Percentiles rank a stretch among this genome's conserved stretches.
These are phyloP conservation scores for Nothoprocta pentlandii DNA, from an alignment of 2,113 vertebrate species.

Conservation along the genomic window DNA sequence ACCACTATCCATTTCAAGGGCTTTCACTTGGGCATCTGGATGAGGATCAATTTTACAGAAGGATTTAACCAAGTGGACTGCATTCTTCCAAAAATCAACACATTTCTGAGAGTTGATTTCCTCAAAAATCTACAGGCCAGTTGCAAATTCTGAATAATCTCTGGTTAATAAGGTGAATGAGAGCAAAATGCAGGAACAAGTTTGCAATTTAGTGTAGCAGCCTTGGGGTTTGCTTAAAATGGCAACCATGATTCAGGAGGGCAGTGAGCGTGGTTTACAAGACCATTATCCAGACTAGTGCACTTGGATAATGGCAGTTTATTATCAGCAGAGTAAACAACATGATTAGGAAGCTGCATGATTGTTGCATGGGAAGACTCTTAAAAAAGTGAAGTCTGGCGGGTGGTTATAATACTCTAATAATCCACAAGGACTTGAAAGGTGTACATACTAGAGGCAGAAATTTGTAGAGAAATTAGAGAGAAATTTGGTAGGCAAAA, in stretches of 20 bases:
- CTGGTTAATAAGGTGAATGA: neutral
- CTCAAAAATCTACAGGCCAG: neutral
- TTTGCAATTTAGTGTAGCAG: neutral
- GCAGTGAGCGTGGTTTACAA: neutral
- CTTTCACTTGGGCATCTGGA: rapidly evolving
- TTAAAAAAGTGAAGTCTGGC: neutral
- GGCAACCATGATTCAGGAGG: neutral
- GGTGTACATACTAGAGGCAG: neutral
- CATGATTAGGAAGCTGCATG: neutral
- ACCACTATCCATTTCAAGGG: neutral
- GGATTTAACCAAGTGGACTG: neutral
- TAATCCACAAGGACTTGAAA: neutral
- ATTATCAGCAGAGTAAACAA: neutral
- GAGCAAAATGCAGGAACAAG: neutral
- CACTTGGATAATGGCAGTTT: neutral
- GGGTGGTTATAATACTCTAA: neutral
- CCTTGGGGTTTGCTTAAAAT: neutral
- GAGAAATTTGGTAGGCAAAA: neutral
- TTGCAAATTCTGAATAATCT: neutral
- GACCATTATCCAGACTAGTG: neutral
- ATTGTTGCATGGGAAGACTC: neutral
- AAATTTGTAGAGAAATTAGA: neutral
- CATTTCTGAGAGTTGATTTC: neutral
- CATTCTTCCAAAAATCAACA: neutral
- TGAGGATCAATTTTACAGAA: neutral